Evolutionary conservation across 92 coral and sea anemone genomes (phyloP), one percentile per base, ranked within the genome.

Genomic region (Epizoanthus scotinus): DNA sequence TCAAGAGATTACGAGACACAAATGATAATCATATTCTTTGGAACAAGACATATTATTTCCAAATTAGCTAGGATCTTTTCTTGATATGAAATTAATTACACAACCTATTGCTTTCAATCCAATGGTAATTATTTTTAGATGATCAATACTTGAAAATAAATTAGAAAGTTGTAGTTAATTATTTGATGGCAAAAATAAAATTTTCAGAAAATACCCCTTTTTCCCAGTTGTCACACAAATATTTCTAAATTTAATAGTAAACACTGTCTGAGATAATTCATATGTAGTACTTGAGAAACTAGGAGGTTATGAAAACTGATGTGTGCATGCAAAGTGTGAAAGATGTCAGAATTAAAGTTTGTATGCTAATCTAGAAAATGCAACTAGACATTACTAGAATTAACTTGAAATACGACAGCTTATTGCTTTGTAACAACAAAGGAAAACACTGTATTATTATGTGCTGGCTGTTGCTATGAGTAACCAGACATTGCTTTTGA

Each of bases 381-480:
- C 54, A 44, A 22, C 57, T 40, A 58, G 68, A 75, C 81, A 75
- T 59, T 66, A 75, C 81, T 8, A 40, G 81, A 59, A 75, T 38
- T 36, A 36, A 75, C 44, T 22, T 38, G 28, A 24, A n/a, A 38
- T 2, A 15, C 36, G 40, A 73, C 60, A 75, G 7, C 0, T 74
- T 75, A 59, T 75, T 67, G 21, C 40, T 38, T 75, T 54, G 38
- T 36, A 38, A 75, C 55, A 75, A 75, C 81, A 58, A 67, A 75
- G 22, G 81, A 31, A 75, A 60, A 58, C 40, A 58, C 54, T 36
- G 7, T 57, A 5, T 22, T 75, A 59, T 75, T 75, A 55, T 59
- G 31, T 47, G 49, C 58, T 21, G 67, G 67, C 81, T 75, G 81
- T 75, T 59, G 81, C 49, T 50, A 59, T 57, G 60, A 34, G 81